A percentile compares a stretch with the other conserved stretches of the same genome.
These are phyloP conservation scores for Drosophila gaucha DNA, from an alignment of 2,888 invertebrate genomes.

Conservation along the genomic window DNA sequence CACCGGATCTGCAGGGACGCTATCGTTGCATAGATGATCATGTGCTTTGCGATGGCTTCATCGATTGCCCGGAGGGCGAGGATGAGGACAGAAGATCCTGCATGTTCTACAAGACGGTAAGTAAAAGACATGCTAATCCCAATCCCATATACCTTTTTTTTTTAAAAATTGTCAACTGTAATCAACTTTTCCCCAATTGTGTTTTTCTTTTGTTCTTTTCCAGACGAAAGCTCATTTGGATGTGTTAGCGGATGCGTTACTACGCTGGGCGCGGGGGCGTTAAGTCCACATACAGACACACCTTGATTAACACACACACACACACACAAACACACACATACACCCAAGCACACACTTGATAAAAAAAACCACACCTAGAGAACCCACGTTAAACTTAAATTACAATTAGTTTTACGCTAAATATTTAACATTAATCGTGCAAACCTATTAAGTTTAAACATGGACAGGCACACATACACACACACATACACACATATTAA, in stretches of 20 bases:
- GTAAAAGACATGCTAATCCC: conserved; percentile 65
- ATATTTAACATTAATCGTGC: conserved; percentile 31
- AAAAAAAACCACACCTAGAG: conserved; percentile 46
- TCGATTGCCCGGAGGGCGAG: conserved; percentile 96
- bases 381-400: conserved; percentile 60
- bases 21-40: conserved; percentile 98
- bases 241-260: conserved; percentile 95
- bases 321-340: conserved; percentile 25
- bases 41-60: conserved; percentile 96
- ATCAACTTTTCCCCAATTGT: neutral
- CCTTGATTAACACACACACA: conserved; percentile 22
- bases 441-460: conserved; percentile 66
- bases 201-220: conserved; percentile 83
- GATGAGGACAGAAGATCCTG: conserved; percentile 97
- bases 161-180: neutral
- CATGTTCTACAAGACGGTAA: conserved; percentile 99
- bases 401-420: conserved; percentile 64
- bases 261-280: conserved; percentile 97
- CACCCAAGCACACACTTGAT: conserved; percentile 34
- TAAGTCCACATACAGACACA: conserved; percentile 85
- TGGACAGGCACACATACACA: conserved; percentile 34
- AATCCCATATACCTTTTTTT: neutral
- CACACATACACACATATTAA: conserved; percentile 24
- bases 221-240: conserved; percentile 98
- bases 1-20: conserved; percentile 94